Base-by-base conservation (phyloP, 2,797 vertebrate genomes). In the Pseudotriccus pelzelni region DNA sequence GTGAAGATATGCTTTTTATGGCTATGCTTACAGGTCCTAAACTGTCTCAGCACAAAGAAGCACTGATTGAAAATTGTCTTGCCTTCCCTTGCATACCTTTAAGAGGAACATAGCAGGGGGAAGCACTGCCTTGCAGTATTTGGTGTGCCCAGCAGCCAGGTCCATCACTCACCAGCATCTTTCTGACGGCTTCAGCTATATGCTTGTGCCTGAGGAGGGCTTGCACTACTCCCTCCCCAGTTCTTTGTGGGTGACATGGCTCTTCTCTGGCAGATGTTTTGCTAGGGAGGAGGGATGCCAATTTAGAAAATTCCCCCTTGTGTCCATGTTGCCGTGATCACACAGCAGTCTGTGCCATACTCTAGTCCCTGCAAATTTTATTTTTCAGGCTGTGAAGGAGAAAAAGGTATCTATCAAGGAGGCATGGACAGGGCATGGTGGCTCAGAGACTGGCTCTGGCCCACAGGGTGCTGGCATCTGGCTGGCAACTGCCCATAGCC, bases 401-500 rank as follows among this genome's bases (percentile, higher is more conserved):
- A 27, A 50, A 78, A 85, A 9, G 8, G 3, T 0, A 55, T 89
- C 85, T 77, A 12, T 66, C 50, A 44, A 44, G 60, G 49, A 86
- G 23, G 25, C 16, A 36, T 1, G 18, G 43, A 14, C 47, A n/a
- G 72, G 37, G 56, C 0, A 0, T 3, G 27, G 43, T 13, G 47
- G 47, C 36, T 24, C 27, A 80, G 70, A 44, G 43, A 43, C 8
- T 1, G 2, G 47, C 55, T 73, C 72, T 69, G 68, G 49, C 52
- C 74, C 1, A 0, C 0, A 0, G 2, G 6, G 52, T 28, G 34
- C 39, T 53, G 59, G 60, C 6, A 9, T 25, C 27, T 2, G 1
- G 16, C 78, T 5, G 8, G 58, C n/a, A 59, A 49, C 47, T 67
- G 52, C 80, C 67, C 8, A 3, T 25, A 64, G 64, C 69, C 27